Evolutionary conservation across 1,140 invertebrate species (phyloP), one percentile per base, ranked within the genome.

Genomic region (Trichonephila clavipes): DNA sequence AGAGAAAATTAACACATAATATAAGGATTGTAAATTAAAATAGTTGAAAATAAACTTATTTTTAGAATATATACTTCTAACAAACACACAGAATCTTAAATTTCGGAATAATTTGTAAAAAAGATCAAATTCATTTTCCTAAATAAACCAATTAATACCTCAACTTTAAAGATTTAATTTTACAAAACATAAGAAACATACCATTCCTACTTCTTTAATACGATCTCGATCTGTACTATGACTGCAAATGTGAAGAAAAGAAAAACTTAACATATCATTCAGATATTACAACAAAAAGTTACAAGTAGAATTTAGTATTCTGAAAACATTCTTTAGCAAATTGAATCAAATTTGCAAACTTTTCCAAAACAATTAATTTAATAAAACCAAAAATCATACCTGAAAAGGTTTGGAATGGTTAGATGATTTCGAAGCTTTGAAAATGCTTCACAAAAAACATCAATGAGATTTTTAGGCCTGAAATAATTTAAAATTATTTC

Each of bases 381-480:
- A n/a, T 24, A 12, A 10, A 51, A 12, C n/a, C 6, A 66, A n/a
- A 66, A 66, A 66, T n/a, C 21, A 16, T 18, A 92, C 91, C 91
- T 72, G 83, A 95, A 94, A 2, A 95, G 64, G 87, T 94, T 94
- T 14, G 95, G 95, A 44, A 95, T 87, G 16, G 94, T 95, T 34
- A 95, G 88, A 72, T 95, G 95, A 58, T 95, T 94, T 72, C 95
- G 94, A 0, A 95, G 69, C 40, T 95, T 83, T 6, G 82, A 82
- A 92, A 95, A 96, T 16, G 95, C 91, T 69, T 95, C 89, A 34
- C 95, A 59, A 93, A 94, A 96, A 0, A 95, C 88, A 77, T 95
- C 95, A 40, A 94, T 62, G 21, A 96, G 86, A 69, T 94, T 95
- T 21, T 90, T 83, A 21, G 95, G 95, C 95, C 95, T 95, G 87